Evolutionary conservation across 2,888 invertebrate species (phyloP).

Genomic region (Carterocephalus palaemon): DNA sequence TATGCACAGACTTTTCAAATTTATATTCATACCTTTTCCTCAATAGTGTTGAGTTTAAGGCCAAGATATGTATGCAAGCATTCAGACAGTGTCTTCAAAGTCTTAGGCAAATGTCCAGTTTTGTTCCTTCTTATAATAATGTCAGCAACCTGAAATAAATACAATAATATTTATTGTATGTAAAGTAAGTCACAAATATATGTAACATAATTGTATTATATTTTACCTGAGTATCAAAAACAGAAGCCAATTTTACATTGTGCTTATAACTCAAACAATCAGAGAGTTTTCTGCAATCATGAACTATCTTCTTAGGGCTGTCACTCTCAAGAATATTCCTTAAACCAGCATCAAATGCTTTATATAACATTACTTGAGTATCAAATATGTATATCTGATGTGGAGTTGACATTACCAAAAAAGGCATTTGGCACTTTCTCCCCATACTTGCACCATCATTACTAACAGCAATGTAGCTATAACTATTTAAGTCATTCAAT

Average conservation of each 20-base stretch:
- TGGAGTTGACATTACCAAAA: constrained; percentile 64
- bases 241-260: constrained; percentile 72
- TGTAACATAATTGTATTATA: background rate
- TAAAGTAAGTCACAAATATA: constrained; percentile 1
- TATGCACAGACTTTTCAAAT: no score
- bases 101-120: constrained; percentile 53
- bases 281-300: constrained; percentile 78
- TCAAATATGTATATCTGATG: constrained; percentile 73
- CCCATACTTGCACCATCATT: constrained; percentile 73
- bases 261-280: constrained; percentile 80
- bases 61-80: constrained; percentile 67
- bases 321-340: constrained; percentile 65
- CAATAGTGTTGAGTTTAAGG: constrained; percentile 53
- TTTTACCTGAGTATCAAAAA: constrained; percentile 80
- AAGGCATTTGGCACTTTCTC: constrained; percentile 71
- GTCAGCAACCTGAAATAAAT: constrained; percentile 71
- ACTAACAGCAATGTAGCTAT: constrained; percentile 58
- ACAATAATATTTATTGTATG: no score
- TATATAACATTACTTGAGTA: constrained; percentile 68
- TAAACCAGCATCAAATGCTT: constrained; percentile 73
- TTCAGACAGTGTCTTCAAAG: constrained; percentile 60
- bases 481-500: constrained; percentile 56
- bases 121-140: constrained; percentile 66
- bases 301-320: constrained; percentile 75
- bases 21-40: constrained; percentile 56